A percentile compares a stretch with the other conserved stretches of the same genome.
Evolutionary conservation across 2,113 vertebrate species (phyloP).

Genomic region (Pachyramphus minor): DNA sequence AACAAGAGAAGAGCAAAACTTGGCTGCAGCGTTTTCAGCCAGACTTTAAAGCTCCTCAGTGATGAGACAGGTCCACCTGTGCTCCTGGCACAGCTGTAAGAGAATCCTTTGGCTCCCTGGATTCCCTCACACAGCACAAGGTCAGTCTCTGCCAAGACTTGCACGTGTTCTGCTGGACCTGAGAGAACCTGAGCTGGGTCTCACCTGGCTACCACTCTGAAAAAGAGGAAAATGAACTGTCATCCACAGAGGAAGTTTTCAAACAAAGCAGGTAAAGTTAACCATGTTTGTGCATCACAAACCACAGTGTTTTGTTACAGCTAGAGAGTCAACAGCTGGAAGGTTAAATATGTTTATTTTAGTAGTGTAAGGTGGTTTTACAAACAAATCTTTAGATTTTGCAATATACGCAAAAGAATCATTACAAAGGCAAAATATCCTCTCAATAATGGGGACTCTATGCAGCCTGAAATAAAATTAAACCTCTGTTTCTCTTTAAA

Average conservation of each 20-base stretch:
- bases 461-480: slow-evolving; percentile 34
- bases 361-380: slow-evolving; percentile 42
- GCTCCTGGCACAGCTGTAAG: not conserved
- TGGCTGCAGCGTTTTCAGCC: not conserved
- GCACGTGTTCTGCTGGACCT: not conserved
- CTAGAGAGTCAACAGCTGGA: not conserved
- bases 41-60: not conserved
- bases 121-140: not conserved
- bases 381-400: slow-evolving; percentile 36
- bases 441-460: not conserved
- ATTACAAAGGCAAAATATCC: slow-evolving; percentile 31
- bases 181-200: not conserved
- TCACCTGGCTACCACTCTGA: not conserved
- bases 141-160: not conserved
- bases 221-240: not conserved
- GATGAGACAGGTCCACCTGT: not conserved
- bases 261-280: not conserved
- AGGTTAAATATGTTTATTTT: slow-evolving; percentile 73
- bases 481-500: slow-evolving; percentile 40
- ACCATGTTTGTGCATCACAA: not conserved
- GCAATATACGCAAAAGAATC: slow-evolving; percentile 44
- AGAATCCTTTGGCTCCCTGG: not conserved
- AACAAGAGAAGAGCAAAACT: not conserved
- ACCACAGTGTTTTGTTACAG: not conserved
- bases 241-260: not conserved